A percentile compares a stretch with the other conserved stretches of the same genome.
Evolutionary conservation across 2,113 vertebrate genomes (phyloP).

Genomic region (Tragelaphus buxtoni): DNA sequence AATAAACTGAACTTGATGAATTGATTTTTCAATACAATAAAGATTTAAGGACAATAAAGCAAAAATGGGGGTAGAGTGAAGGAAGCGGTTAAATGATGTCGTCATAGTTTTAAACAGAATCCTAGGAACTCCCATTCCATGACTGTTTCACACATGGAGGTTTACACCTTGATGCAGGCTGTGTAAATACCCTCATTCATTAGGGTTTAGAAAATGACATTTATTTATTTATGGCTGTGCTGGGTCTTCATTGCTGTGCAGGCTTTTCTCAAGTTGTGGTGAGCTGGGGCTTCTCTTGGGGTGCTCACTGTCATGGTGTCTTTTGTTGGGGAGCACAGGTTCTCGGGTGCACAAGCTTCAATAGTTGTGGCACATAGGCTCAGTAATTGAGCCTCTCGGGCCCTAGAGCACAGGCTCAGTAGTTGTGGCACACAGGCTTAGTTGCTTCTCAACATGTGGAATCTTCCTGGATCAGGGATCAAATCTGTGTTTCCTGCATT

Average conservation of each 20-base stretch:
- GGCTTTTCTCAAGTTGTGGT: not conserved
- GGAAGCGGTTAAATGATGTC: not conserved
- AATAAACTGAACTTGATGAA: not conserved
- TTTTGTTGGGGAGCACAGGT: not conserved
- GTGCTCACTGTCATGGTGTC: not conserved
- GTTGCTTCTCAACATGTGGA: not conserved
- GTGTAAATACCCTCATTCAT: not conserved
- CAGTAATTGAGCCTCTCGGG: not conserved
- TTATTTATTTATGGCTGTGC: not conserved
- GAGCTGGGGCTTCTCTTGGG: not conserved
- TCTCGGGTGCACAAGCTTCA: not conserved
- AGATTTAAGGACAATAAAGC: not conserved
- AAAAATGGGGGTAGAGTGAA: not conserved
- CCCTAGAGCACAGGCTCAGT: not conserved
- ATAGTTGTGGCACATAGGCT: not conserved
- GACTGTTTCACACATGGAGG: not conserved
- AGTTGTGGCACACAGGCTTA: not conserved
- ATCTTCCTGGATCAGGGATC: not conserved
- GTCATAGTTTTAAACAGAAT: not conserved
- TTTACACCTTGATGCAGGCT: not conserved
- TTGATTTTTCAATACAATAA: not conserved
- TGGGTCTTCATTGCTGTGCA: not conserved
- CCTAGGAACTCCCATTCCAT: not conserved
- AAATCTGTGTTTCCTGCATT: not conserved
- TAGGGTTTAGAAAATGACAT: not conserved